Evolutionary conservation across 2,113 vertebrate genomes (phyloP), one percentile per base, ranked within the genome.

Genomic region (Phalacrocorax pelagicus): DNA sequence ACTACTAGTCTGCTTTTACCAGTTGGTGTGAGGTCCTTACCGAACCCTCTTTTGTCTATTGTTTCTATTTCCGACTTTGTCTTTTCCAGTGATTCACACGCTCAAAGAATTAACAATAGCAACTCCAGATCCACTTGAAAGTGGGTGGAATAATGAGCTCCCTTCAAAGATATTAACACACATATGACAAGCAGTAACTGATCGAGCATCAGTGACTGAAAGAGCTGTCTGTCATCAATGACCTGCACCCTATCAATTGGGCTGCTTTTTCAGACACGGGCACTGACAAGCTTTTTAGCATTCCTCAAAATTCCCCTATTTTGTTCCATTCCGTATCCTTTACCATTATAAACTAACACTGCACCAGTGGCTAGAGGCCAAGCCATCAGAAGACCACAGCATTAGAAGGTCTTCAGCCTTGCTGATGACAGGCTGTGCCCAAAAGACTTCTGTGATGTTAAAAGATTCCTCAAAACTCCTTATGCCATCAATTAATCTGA

Each of bases 131-230:
- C 36, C 94, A 90, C 95, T 97, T 54, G 59, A 44, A 70, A 96
- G 94, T 73, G 91, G 94, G 91, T 63, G 91, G 92, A 95, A 97
- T 96, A 97, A 96, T 97, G 94, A 97, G 84, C 87, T 96, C 65
- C 84, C 91, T 94, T 90, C 89, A 86, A 72, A 94, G 95, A 78
- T 55, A 69, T 19, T 29, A 82, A 77, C 89, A 96, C 70, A 62
- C 77, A 73, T 12, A 61, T 58, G 81, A 84, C 81, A 75, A 47
- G 71, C 69, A 62, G 86, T 5, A 61, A 92, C 30, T 7, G 77
- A 84, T 32, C 0, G 27, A 93, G 90, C 66, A 38, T 20, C 82
- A 63, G 83, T 0, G 81, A 40, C 80, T 86, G 26, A 57, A 83
- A 79, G 86, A 81, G 77, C 86, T n/a, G 59, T 7, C 86, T 90